Evolutionary conservation across 2,888 invertebrate genomes (phyloP), one percentile per base, ranked within the genome.

Genomic region (Caenorhabditis macrosperma): DNA sequence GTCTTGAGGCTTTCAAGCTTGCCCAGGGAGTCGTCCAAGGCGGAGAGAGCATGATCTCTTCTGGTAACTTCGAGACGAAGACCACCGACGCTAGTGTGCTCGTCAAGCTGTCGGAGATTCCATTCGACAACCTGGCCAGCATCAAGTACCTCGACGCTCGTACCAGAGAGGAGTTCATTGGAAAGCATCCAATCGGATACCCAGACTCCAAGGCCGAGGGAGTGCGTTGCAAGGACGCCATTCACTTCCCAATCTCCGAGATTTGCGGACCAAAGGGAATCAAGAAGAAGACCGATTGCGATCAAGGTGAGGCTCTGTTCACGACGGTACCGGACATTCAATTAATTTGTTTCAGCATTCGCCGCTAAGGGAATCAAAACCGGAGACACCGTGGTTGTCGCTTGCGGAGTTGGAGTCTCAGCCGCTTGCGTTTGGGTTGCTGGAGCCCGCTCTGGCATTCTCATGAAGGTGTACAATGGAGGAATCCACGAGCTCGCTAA

Each of bases 1-100:
- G 86, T 22, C 67, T 88, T 20, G 86, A 85, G n/a, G 83, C 84
- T 5, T 85, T 75, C 66, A 80, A 80, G 44, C 48, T 75, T 1
- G 66, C 63, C 2, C 75, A 72, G 30, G 80, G 80, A 48, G 80
- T 75, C 33, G 80, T 80, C 26, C 69, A 75, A 38, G 41, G 50
- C 12, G 80, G 80, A 5, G 80, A 75, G 35, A 68, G 63, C 57
- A 74, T 79, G 78, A 69, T 80, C 33, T 71, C 67, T 0, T 33
- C 48, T 22, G 80, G 80, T 35, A 80, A 80, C 68, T 80, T 64
- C 28, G 80, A 80, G 48, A 22, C 48, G 48, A 80, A 69, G 20
- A 50, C 60, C 3, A 57, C 60, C n/a, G 75, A 80, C 24, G 55
- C 35, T 9, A 66, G 20, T 20, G 48, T 75, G 22, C 63, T 75